These are phyloP conservation scores for Busseola fusca DNA, from an alignment of 2,888 invertebrate species.

Conservation along the genomic window DNA sequence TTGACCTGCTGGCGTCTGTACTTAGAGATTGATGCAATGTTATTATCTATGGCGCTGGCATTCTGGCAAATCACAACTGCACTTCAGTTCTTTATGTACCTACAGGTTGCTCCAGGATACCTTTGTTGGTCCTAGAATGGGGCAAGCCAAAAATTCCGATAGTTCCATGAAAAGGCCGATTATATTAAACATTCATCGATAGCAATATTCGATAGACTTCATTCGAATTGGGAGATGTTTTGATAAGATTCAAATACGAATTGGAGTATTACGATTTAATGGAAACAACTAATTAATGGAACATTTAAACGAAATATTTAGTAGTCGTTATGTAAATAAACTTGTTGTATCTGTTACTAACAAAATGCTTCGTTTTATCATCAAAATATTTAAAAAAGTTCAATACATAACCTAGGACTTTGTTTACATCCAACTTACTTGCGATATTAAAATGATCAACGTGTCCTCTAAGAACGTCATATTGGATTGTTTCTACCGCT, in stretches of 20 bases:
- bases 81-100: too few relatives aligned
- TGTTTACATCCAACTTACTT: constrained; percentile 86
- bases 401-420: constrained; percentile 49
- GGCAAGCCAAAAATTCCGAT: background rate
- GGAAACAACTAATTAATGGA: background rate
- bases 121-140: background rate
- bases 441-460: constrained; percentile 94
- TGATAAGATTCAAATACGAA: background rate
- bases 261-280: background rate
- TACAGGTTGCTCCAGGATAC: too few relatives aligned
- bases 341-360: background rate
- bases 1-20: too few relatives aligned
- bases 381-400: background rate
- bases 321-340: background rate
- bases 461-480: constrained; percentile 97
- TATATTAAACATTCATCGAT: background rate
- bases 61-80: too few relatives aligned
- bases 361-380: background rate
- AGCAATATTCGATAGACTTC: background rate
- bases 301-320: background rate
- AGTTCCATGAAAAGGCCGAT: background rate
- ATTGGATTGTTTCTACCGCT: constrained; percentile 33
- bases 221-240: background rate
- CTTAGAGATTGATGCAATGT: too few relatives aligned
- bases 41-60: too few relatives aligned